These are phyloP conservation scores for Hippopotamus amphibius DNA, from an alignment of 2,113 vertebrate genomes.

Conservation along the genomic window DNA sequence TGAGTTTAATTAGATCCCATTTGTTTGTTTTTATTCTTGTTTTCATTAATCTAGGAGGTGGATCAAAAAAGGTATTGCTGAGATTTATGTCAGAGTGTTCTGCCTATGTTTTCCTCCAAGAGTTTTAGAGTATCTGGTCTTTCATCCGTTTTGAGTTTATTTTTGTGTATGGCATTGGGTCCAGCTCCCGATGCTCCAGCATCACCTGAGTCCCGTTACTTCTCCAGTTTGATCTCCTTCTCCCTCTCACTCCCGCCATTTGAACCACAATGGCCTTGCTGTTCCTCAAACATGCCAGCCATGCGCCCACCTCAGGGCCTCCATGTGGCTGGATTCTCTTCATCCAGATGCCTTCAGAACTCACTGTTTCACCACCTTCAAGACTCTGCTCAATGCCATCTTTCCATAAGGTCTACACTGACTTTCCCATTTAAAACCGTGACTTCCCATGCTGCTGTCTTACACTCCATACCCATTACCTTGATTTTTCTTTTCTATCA, in stretches of 20 bases:
- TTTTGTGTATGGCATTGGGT: too few species aligned
- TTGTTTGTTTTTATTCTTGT: too few species aligned
- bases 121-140: too few species aligned
- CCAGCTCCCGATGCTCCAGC: background rate
- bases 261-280: background rate
- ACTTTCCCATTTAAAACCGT: background rate
- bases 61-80: too few species aligned
- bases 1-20: too few species aligned
- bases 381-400: background rate
- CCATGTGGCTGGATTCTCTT: background rate
- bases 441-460: background rate
- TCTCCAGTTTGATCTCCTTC: background rate
- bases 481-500: background rate
- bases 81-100: too few species aligned
- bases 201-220: background rate
- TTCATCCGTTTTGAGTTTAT: too few species aligned
- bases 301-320: background rate
- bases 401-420: background rate
- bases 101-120: too few species aligned
- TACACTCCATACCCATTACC: background rate
- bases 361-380: background rate
- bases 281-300: background rate
- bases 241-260: background rate
- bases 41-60: too few species aligned
- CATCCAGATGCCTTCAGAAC: background rate